Percentiles rank a stretch among this genome's conserved stretches.
phyloP scores from a whole-genome alignment of 2,888 invertebrate species.

The Lasioglossum malachurum region DNA sequence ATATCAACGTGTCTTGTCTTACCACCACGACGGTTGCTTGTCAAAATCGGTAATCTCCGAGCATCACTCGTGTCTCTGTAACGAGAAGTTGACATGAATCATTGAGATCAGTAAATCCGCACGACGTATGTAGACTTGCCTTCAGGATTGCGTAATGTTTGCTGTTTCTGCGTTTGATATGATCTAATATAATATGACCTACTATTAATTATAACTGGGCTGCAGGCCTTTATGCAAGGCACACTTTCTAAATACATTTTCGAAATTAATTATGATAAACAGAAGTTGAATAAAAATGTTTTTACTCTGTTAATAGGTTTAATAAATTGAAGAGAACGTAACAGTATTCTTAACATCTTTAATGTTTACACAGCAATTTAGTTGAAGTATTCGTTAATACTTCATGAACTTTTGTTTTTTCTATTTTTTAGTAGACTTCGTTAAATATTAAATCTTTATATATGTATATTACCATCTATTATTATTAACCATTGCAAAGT shows the following conservation, averaged over 20 bases:
- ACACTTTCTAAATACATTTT: background rate
- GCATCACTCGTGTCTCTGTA: constrained; percentile 55
- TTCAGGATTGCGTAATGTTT: background rate
- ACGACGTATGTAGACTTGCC: constrained; percentile 7
- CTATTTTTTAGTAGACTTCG: too few relatives aligned
- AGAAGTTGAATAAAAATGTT: background rate
- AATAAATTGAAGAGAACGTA: background rate
- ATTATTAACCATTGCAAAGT: too few relatives aligned
- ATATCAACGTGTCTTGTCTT: constrained; percentile 71
- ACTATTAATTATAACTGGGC: background rate
- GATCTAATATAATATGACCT: background rate
- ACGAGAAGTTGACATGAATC: constrained; percentile 65
- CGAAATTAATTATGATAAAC: background rate
- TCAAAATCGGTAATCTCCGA: constrained; percentile 71
- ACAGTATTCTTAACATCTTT: too few relatives aligned
- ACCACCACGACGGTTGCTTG: constrained; percentile 60
- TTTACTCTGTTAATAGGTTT: background rate
- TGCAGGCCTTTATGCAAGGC: background rate
- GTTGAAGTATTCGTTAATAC: too few relatives aligned
- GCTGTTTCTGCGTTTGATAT: background rate
- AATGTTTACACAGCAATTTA: too few relatives aligned
- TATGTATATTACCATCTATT: too few relatives aligned
- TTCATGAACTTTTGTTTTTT: too few relatives aligned
- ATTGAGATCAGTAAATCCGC: constrained; percentile 46
- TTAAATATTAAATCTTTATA: too few relatives aligned